phyloP scores from a whole-genome alignment of 2,888 invertebrate genomes.

The Cremastobaeus sp. region DNA sequence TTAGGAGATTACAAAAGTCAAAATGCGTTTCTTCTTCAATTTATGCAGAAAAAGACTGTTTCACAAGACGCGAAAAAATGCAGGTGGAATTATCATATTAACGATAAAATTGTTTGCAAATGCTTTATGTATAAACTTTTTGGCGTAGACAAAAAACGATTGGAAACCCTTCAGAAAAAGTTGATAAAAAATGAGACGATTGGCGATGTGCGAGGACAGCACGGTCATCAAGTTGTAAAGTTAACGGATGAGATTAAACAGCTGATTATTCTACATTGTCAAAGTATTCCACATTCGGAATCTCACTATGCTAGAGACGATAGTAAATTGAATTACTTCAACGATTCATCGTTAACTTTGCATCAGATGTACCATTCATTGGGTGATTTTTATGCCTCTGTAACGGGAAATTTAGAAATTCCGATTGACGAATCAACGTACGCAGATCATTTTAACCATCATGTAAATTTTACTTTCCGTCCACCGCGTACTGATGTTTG shows the following conservation, averaged over 20 bases:
- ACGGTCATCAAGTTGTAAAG: slow-evolving; percentile 12
- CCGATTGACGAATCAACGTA: slow-evolving; percentile 12
- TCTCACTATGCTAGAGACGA: slow-evolving; percentile 29
- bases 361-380: slow-evolving; percentile 3
- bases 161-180: not conserved
- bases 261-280: slow-evolving; percentile 31
- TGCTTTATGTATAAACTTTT: no score
- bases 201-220: slow-evolving; percentile 7
- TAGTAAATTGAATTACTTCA: slow-evolving; percentile 37
- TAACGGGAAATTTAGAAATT: slow-evolving; percentile 10
- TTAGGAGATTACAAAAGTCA: no score
- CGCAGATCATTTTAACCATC: slow-evolving; percentile 30
- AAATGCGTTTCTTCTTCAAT: no score
- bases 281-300: slow-evolving; percentile 34
- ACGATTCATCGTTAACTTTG: slow-evolving; percentile 16
- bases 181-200: slow-evolving; percentile 4
- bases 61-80: no score
- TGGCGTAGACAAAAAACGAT: slow-evolving; percentile 4
- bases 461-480: slow-evolving; percentile 36
- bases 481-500: slow-evolving; percentile 16
- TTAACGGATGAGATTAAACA: slow-evolving; percentile 29
- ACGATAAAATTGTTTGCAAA: no score
- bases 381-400: slow-evolving; percentile 16
- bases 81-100: no score
- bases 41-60: no score